Conservation (phyloP, 2,113 vertebrate genomes). For the Plectropomus leopardus region DNA sequence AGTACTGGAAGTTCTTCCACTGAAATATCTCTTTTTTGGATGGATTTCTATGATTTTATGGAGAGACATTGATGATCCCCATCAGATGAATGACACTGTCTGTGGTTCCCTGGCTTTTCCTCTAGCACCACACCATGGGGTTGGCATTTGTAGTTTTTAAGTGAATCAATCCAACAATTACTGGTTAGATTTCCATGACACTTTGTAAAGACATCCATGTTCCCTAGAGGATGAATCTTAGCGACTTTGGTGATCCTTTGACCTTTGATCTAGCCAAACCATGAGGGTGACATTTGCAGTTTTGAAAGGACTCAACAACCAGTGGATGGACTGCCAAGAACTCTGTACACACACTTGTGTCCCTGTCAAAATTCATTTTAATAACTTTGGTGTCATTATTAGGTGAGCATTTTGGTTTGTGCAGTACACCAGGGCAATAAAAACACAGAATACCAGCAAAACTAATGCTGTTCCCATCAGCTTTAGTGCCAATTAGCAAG, state of each 20-base stretch:
- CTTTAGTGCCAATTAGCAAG: not conserved
- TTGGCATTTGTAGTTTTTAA: not conserved
- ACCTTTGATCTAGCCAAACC: not conserved
- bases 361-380: not conserved
- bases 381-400: no score
- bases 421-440: no score
- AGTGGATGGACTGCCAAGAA: not conserved
- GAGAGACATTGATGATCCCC: not conserved
- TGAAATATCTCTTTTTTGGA: not conserved
- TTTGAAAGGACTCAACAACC: slow-evolving; percentile 1
- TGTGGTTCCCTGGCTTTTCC: not conserved
- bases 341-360: not conserved
- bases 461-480: not conserved
- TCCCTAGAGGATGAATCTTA: not conserved
- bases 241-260: not conserved
- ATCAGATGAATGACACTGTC: not conserved
- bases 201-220: not conserved
- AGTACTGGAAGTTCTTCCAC: not conserved
- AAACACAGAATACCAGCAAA: not conserved
- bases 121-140: not conserved
- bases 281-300: not conserved
- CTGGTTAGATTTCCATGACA: not conserved
- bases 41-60: not conserved
- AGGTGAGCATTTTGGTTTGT: not conserved
- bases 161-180: not conserved